A percentile compares a stretch with the other conserved stretches of the same genome.
These are phyloP conservation scores for Chaetops frenatus DNA, from an alignment of 2,113 vertebrate genomes.

Conservation along the genomic window DNA sequence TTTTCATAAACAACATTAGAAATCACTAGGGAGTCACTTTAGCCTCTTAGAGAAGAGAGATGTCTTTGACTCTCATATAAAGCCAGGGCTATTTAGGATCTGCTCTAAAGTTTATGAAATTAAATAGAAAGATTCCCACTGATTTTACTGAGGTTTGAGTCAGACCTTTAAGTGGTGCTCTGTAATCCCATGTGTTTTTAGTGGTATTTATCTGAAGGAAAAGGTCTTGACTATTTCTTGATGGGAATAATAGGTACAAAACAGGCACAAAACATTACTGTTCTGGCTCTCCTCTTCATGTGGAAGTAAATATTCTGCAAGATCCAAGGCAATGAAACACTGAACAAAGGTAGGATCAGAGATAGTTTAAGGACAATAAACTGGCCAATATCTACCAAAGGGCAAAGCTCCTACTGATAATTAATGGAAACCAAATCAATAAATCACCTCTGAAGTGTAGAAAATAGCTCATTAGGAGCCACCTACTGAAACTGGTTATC, in stretches of 20 bases:
- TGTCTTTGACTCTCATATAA: background rate
- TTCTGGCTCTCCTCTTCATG: background rate
- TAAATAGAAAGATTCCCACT: background rate
- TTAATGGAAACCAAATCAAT: conserved; percentile 1
- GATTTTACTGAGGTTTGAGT: background rate
- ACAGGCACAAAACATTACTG: background rate
- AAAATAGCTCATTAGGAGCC: background rate
- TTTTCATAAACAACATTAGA: conserved; percentile 8
- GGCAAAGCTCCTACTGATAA: conserved; percentile 4
- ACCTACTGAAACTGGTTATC: background rate
- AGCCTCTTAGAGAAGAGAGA: background rate
- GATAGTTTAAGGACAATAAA: background rate
- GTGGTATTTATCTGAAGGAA: background rate
- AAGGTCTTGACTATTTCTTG: background rate
- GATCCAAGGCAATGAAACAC: background rate
- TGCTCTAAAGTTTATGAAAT: background rate
- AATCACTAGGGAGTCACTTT: background rate
- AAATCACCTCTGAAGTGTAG: conserved; percentile 23
- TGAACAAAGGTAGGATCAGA: background rate
- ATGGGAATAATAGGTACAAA: background rate
- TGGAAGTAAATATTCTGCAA: background rate
- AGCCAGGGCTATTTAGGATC: background rate
- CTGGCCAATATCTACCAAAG: background rate
- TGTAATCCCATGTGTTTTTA: background rate
- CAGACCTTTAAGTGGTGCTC: background rate